These are phyloP conservation scores for Dasysyrphus albostriatus DNA, from an alignment of 2,888 invertebrate genomes.

Conservation along the genomic window DNA sequence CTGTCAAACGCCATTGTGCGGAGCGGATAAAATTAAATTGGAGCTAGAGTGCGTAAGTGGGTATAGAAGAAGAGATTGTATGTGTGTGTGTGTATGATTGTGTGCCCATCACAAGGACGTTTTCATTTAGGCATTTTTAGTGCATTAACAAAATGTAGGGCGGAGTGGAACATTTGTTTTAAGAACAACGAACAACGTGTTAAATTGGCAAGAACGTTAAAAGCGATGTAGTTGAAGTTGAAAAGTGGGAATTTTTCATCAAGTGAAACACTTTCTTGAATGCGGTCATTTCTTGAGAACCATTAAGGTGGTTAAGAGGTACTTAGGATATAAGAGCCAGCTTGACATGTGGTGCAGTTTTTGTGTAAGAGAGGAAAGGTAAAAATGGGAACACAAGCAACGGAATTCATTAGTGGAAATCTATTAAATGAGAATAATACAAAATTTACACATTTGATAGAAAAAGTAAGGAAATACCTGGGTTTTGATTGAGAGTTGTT, in stretches of 20 bases:
- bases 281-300: neutral
- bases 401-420: neutral
- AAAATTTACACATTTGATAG: no score
- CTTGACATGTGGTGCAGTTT: neutral
- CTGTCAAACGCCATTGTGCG: conserved; percentile 60
- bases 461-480: no score
- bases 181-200: neutral
- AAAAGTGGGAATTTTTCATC: neutral
- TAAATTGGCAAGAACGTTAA: neutral
- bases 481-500: no score
- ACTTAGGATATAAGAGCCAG: neutral
- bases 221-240: no score
- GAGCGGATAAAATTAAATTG: conserved; percentile 42
- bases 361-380: neutral
- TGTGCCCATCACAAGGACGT: neutral
- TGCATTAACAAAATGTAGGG: neutral
- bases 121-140: conserved; percentile 2
- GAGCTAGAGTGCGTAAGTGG: conserved; percentile 50
- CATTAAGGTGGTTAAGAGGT: neutral
- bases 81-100: no score
- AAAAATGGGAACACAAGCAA: neutral
- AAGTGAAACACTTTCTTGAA: neutral
- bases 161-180: no score
- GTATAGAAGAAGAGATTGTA: no score
- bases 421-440: neutral